phyloP scores from a whole-genome alignment of 2,797 vertebrate genomes.

The Margarornis squamiger region DNA sequence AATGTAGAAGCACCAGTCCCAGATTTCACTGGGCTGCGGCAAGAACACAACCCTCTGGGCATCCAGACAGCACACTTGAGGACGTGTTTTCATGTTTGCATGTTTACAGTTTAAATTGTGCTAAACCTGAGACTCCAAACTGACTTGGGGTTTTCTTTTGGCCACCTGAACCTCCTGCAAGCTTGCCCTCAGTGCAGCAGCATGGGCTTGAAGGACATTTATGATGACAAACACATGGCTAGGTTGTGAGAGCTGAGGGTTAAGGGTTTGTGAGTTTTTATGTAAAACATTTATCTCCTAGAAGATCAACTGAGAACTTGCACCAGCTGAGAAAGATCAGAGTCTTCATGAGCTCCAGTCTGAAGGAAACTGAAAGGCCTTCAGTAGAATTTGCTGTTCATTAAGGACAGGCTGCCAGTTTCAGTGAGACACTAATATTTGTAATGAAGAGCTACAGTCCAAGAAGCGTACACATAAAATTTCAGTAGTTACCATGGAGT shows the following conservation, averaged over 20 bases:
- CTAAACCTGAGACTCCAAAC: neutral
- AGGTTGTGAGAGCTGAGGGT: neutral
- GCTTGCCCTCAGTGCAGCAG: neutral
- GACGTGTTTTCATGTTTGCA: fast-evolving
- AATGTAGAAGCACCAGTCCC: neutral
- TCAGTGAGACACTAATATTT: neutral
- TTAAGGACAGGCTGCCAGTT: neutral
- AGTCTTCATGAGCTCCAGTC: neutral
- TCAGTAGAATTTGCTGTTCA: neutral
- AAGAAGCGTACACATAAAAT: neutral
- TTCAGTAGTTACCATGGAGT: neutral
- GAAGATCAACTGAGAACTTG: neutral
- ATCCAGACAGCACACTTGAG: neutral
- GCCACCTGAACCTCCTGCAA: neutral
- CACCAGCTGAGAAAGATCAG: neutral
- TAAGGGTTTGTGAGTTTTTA: neutral
- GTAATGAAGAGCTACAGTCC: neutral
- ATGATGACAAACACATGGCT: neutral
- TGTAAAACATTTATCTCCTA: neutral
- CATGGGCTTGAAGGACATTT: fast-evolving
- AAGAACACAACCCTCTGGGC: fast-evolving
- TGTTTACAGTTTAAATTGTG: neutral
- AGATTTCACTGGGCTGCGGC: neutral
- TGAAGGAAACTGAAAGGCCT: neutral
- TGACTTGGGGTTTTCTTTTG: neutral